phyloP scores from a whole-genome alignment of 2,113 vertebrate genomes.

The Sinocyclocheilus maitianheensis region DNA sequence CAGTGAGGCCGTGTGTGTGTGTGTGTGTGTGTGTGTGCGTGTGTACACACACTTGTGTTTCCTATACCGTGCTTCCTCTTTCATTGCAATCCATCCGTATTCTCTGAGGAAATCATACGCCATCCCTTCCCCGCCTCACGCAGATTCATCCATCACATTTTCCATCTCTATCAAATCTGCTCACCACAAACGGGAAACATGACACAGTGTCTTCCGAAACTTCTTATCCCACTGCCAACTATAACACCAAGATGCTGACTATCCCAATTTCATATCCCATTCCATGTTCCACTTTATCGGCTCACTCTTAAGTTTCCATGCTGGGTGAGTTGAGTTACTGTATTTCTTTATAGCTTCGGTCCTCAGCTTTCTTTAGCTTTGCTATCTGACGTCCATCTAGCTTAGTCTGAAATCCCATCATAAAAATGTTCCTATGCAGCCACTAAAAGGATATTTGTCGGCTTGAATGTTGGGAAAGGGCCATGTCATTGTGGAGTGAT shows the following conservation, averaged over 20 bases:
- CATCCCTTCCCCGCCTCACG: background rate
- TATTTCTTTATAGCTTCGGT: background rate
- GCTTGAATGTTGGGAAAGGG: conserved; percentile 6
- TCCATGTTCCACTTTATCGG: background rate
- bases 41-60: background rate
- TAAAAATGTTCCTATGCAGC: conserved; percentile 25
- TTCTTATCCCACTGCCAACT: conserved; percentile 13
- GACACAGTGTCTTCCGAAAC: conserved; percentile 1
- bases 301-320: background rate
- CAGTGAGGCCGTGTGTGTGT: background rate
- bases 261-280: background rate
- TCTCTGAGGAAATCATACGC: background rate
- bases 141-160: conserved; percentile 12
- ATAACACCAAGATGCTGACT: conserved; percentile 29
- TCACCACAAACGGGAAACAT: background rate
- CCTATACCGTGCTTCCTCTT: background rate
- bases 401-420: conserved; percentile 26
- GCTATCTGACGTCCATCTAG: background rate
- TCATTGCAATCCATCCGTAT: background rate
- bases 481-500: background rate
- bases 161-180: conserved; percentile 3
- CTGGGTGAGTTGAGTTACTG: conserved; percentile 1
- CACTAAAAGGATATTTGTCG: conserved; percentile 17
- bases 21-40: background rate
- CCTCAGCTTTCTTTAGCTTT: background rate